Percentiles rank a stretch among this genome's conserved stretches.
phyloP scores from a whole-genome alignment of 2,113 vertebrate genomes.

The Larimichthys polyactis region DNA sequence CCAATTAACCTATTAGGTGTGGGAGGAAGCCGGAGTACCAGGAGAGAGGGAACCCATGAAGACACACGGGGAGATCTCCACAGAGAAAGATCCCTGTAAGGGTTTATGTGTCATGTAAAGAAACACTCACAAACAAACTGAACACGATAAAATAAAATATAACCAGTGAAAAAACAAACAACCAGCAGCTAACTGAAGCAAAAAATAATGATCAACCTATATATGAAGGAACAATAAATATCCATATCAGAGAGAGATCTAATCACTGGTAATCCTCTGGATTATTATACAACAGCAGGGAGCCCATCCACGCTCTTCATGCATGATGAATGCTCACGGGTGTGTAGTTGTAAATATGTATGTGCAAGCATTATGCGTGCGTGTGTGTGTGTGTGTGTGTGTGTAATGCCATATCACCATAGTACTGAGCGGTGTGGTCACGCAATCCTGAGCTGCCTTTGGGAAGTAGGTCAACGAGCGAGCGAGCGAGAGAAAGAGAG shows the following conservation, averaged over 20 bases:
- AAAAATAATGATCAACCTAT: no score
- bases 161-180: no score
- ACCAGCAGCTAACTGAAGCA: no score
- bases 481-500: constrained; percentile 12
- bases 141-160: no score
- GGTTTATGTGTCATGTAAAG: no score
- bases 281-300: not conserved
- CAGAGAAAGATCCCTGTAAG: no score
- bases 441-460: constrained; percentile 66
- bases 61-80: no score
- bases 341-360: constrained; percentile 6
- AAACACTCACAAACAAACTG: no score
- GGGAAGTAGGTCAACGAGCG: constrained; percentile 75
- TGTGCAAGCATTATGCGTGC: not conserved
- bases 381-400: constrained; percentile 1
- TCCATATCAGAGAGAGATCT: not conserved
- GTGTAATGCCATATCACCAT: constrained; percentile 30
- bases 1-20: no score
- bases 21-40: no score
- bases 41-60: no score
- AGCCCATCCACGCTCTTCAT: not conserved
- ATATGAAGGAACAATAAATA: no score
- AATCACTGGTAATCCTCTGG: not conserved
- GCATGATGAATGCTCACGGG: not conserved
- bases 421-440: constrained; percentile 61